Conservation (phyloP, 2,888 invertebrate species). For the Aphidius colemani region DNA sequence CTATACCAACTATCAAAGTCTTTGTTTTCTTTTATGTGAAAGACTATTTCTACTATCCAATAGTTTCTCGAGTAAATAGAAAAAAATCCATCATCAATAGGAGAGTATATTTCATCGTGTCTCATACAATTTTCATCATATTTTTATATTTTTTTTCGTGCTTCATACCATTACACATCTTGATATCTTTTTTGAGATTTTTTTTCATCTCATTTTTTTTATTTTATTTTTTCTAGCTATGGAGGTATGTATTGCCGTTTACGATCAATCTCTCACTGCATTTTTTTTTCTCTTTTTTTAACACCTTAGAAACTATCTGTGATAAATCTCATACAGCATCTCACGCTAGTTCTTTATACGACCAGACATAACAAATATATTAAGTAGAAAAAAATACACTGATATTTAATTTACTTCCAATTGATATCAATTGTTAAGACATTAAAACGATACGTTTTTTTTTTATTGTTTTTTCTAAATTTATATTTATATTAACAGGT, state of each 20-base stretch:
- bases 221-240: too few species aligned
- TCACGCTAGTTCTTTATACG: neutral
- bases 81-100: conserved; percentile 20
- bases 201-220: neutral
- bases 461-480: too few species aligned
- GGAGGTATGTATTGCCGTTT: conserved; percentile 12
- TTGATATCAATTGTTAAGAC: neutral
- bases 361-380: too few species aligned
- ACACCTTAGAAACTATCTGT: conserved; percentile 11
- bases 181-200: conserved; percentile 26
- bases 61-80: neutral
- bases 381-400: too few species aligned
- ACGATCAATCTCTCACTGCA: too few species aligned
- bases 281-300: neutral
- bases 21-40: neutral
- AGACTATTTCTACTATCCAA: conserved; percentile 10
- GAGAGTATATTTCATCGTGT: conserved; percentile 21
- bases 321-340: conserved; percentile 22
- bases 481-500: too few species aligned
- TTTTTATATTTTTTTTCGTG: neutral
- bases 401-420: conserved; percentile 8
- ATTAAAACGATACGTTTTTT: too few species aligned
- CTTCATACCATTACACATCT: neutral
- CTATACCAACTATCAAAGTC: too few species aligned
- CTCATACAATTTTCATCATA: neutral